A percentile compares a stretch with the other conserved stretches of the same genome.
Conservation (phyloP, 2,797 vertebrate genomes). For the Cygnus olor region DNA sequence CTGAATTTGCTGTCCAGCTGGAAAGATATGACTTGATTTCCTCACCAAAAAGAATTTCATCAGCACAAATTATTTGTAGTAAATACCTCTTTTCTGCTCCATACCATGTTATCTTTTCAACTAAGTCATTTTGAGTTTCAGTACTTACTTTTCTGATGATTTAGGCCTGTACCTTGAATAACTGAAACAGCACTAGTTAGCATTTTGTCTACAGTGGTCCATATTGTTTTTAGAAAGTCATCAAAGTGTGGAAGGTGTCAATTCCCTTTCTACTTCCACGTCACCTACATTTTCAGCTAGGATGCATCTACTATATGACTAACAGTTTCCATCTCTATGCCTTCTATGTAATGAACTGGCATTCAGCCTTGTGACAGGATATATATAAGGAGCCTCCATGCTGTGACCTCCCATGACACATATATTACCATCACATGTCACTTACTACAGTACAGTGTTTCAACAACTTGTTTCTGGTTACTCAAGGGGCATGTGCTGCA, state of each 20-base stretch:
- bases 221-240: neutral
- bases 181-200: neutral
- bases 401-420: neutral
- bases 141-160: neutral
- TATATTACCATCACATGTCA: neutral
- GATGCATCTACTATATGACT: neutral
- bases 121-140: neutral
- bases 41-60: neutral
- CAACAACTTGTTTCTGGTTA: neutral
- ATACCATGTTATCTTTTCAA: neutral
- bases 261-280: neutral
- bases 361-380: neutral
- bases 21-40: neutral
- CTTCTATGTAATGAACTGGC: neutral
- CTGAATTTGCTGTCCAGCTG: neutral
- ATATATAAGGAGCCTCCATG: rapidly evolving
- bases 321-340: neutral
- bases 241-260: neutral
- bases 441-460: neutral
- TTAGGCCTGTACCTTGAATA: neutral
- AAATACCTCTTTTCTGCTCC: neutral
- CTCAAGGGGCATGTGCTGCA: neutral
- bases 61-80: neutral
- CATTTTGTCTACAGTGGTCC: neutral
- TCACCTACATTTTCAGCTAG: neutral